Percentiles rank a stretch among this genome's conserved stretches.
Evolutionary conservation across 2,113 vertebrate species (phyloP).

Genomic region (Seriola dumerili): DNA sequence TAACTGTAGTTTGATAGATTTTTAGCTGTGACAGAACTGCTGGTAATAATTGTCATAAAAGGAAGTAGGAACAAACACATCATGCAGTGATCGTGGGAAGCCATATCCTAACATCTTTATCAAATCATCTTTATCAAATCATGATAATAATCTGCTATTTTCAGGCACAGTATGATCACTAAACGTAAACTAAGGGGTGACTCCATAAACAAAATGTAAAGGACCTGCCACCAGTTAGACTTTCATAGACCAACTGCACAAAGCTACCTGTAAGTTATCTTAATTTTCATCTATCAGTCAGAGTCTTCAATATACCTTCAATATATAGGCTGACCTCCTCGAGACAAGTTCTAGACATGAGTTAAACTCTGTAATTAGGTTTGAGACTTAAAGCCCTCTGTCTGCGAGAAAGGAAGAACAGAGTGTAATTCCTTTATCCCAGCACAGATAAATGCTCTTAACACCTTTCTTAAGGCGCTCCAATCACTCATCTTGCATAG

Average conservation of each 20-base stretch:
- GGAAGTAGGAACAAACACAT: constrained; percentile 29
- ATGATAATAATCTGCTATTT: no score
- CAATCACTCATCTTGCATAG: constrained; percentile 49
- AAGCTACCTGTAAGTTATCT: not conserved
- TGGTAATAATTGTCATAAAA: constrained; percentile 43
- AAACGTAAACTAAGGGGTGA: no score
- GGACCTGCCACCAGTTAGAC: not conserved
- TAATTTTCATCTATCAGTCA: not conserved
- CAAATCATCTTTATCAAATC: no score
- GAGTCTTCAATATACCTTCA: not conserved
- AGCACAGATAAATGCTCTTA: constrained; percentile 65
- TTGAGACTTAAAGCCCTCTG: constrained; percentile 49
- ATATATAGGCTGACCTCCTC: not conserved
- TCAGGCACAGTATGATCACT: no score
- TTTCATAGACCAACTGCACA: not conserved
- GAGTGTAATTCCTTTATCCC: constrained; percentile 51
- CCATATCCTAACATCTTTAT: no score
- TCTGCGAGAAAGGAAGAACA: constrained; percentile 48
- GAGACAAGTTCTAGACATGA: constrained; percentile 35
- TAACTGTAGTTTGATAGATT: not conserved
- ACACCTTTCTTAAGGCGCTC: constrained; percentile 64
- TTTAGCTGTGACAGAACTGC: constrained; percentile 24
- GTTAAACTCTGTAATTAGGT: constrained; percentile 59
- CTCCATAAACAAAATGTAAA: no score
- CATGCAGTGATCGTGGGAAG: no score